A percentile compares a stretch with the other conserved stretches of the same genome.
Conservation (phyloP, 2,113 vertebrate species). For the Pseudorhombus dupliciocellatus region DNA sequence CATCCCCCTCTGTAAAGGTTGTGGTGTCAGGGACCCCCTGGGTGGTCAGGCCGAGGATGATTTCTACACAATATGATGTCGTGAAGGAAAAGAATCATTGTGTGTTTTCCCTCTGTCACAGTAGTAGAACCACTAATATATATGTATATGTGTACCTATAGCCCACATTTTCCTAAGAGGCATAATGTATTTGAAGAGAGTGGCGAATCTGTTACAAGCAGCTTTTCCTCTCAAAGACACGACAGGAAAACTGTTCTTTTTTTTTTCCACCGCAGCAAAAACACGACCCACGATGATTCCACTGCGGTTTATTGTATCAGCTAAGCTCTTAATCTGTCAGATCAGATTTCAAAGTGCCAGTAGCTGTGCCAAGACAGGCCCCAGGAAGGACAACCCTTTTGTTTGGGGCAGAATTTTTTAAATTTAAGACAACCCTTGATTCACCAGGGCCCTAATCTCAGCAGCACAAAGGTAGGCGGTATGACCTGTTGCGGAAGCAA, state of each 20-base stretch:
- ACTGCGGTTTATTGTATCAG: constrained; percentile 76
- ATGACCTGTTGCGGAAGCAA: constrained; percentile 51
- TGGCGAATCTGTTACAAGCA: constrained; percentile 11
- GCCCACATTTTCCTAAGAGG: neutral
- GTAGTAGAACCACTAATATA: constrained; percentile 6
- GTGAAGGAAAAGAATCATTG: constrained; percentile 40
- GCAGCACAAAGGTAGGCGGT: constrained; percentile 7
- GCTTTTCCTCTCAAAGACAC: constrained; percentile 21
- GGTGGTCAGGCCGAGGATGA: constrained; percentile 86
- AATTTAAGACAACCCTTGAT: constrained; percentile 63
- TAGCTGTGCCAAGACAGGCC: constrained; percentile 69
- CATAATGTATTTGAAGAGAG: constrained; percentile 13
- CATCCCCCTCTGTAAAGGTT: constrained; percentile 74
- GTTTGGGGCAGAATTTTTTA: constrained; percentile 53
- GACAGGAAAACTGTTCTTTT: constrained; percentile 27
- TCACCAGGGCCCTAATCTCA: constrained; percentile 30
- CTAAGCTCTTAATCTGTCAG: constrained; percentile 77
- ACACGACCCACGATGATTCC: constrained; percentile 58
- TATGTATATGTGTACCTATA: neutral
- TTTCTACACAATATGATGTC: constrained; percentile 72
- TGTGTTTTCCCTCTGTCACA: constrained; percentile 31
- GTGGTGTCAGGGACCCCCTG: constrained; percentile 81
- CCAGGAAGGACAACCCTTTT: constrained; percentile 74
- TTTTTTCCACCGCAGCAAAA: constrained; percentile 34
- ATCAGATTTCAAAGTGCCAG: constrained; percentile 76